Evolutionary conservation across 2,797 vertebrate genomes (phyloP), one percentile per base, ranked within the genome.

Genomic region (Lithobates pipiens): DNA sequence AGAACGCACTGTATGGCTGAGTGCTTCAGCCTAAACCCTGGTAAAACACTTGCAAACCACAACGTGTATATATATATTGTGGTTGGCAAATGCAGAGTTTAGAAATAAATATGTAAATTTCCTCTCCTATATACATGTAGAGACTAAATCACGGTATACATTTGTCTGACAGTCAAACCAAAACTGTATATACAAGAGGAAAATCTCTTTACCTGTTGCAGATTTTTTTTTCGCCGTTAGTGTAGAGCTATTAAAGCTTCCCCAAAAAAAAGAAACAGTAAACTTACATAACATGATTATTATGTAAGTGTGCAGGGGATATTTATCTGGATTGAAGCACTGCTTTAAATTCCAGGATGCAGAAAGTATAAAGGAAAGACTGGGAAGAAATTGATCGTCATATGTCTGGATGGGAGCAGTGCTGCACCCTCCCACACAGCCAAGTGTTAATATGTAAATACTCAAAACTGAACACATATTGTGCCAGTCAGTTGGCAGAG

Each of bases 371-470:
- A 72, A 36, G 6, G 18, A 50, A 11, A 69, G 18, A 13, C 7
- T 57, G 44, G 71, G 21, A 71, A 57, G 10, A 72, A 81, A 81
- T 25, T 72, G 50, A 81, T 81, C 32, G 67, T 71, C 79, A 72
- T 72, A 72, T 81, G 79, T 71, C 79, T 81, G 61, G 46, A 72
- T 81, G 46, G 36, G 44, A 81, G 69, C 79, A 72, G 27, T 61
- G 23, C 50, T 81, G 34, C 46, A 72, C 68, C 79, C 79, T 81
- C 79, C 79, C 72, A 81, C 79, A 72, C 79, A 72, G 34, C 50
- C 79, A 71, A 81, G 68, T 71, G 69, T 57, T 72, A 81, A 81
- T 72, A 81, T 81, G 79, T 81, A 81, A 81, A 81, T 81, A 69
- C n/a, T 68, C 0, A 44, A 36, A 39, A 32, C 23, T 23, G 77